Conservation (phyloP, 2,113 vertebrate genomes). For the Gila orcuttii region DNA sequence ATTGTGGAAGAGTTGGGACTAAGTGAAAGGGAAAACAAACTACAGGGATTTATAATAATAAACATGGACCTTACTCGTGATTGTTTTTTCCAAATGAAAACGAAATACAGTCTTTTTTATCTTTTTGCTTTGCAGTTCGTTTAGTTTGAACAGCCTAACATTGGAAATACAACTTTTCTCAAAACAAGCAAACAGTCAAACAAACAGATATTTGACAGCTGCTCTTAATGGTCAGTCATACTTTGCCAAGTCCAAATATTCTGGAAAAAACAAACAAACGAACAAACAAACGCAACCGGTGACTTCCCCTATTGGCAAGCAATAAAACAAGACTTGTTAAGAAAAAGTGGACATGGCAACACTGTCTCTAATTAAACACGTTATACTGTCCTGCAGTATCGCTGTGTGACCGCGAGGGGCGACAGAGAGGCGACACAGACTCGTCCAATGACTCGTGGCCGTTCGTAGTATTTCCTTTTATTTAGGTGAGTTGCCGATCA, state of each 20-base stretch:
- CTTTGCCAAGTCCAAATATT: not conserved
- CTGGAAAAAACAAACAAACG: not conserved
- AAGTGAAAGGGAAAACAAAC: not conserved
- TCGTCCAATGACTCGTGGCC: conserved; percentile 57
- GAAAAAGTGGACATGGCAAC: conserved; percentile 21
- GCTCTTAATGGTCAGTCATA: not conserved
- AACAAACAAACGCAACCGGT: too few relatives aligned
- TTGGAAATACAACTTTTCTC: too few relatives aligned
- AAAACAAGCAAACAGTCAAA: not conserved
- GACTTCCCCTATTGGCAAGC: too few relatives aligned
- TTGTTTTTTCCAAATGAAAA: too few relatives aligned
- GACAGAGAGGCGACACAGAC: conserved; percentile 41
- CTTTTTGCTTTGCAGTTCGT: too few relatives aligned
- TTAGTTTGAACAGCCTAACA: too few relatives aligned
- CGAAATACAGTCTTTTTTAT: too few relatives aligned
- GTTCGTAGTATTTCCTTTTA: conserved; percentile 67
- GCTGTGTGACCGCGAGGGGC: conserved; percentile 45
- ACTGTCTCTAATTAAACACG: conserved; percentile 15
- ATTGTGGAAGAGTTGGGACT: not conserved
- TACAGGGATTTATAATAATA: too few relatives aligned
- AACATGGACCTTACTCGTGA: too few relatives aligned
- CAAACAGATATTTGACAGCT: not conserved
- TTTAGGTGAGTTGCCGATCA: conserved; percentile 53
- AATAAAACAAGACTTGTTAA: not conserved
- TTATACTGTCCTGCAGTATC: conserved; percentile 46